Evolutionary conservation across 2,888 invertebrate genomes (phyloP).

Genomic region (Sphaerophoria taeniata): DNA sequence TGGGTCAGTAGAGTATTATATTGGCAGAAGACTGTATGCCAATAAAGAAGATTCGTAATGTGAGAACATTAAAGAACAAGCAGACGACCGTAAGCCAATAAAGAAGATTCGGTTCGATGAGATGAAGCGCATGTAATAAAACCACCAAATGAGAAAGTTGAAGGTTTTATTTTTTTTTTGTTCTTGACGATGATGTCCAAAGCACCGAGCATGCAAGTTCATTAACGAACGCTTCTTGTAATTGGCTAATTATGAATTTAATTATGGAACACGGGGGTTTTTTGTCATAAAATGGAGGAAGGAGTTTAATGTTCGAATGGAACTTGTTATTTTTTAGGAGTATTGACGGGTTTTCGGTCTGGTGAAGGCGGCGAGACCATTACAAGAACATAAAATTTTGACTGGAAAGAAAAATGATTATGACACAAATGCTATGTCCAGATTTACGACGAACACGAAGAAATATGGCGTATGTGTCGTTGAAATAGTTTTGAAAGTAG

Average conservation of each 20-base stretch:
- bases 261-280: conserved; percentile 33
- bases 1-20: conserved; percentile 56
- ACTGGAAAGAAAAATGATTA: neutral
- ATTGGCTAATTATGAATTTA: conserved; percentile 51
- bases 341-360: too few relatives aligned
- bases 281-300: conserved; percentile 48
- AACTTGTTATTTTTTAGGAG: conserved; percentile 7
- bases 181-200: neutral
- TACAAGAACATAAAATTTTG: neutral
- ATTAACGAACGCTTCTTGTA: conserved; percentile 32
- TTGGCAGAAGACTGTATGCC: conserved; percentile 1
- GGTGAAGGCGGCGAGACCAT: neutral
- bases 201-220: conserved; percentile 36
- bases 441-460: too few relatives aligned
- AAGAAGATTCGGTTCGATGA: conserved; percentile 31
- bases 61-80: neutral
- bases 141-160: conserved; percentile 49
- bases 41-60: too few relatives aligned
- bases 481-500: too few relatives aligned
- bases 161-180: conserved; percentile 5
- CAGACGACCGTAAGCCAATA: conserved; percentile 4
- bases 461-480: too few relatives aligned
- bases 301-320: neutral
- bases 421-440: too few relatives aligned
- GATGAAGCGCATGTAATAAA: conserved; percentile 29